phyloP scores from a whole-genome alignment of 2,888 invertebrate genomes.

The Drosophila infuscata region DNA sequence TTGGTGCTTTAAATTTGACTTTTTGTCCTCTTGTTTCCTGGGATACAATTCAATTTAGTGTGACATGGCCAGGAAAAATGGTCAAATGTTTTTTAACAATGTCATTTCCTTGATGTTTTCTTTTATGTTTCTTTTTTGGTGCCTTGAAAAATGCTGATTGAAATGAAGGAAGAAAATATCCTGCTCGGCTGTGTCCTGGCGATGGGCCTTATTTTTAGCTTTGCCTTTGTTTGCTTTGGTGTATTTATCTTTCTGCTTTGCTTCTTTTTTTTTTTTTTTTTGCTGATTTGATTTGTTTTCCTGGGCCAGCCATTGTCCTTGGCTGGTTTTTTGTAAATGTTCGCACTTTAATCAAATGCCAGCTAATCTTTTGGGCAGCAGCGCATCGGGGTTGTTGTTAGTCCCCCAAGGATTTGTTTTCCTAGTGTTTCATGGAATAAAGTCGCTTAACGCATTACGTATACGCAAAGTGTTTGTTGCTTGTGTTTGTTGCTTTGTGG shows the following conservation, averaged over 20 bases:
- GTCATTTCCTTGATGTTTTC: conserved; percentile 75
- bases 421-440: conserved; percentile 36
- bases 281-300: conserved; percentile 71
- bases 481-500: conserved; percentile 13
- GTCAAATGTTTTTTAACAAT: conserved; percentile 78
- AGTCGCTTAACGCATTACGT: conserved; percentile 66
- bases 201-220: conserved; percentile 32
- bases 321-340: conserved; percentile 49
- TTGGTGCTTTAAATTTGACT: conserved; percentile 26
- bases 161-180: conserved; percentile 55
- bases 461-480: conserved; percentile 46
- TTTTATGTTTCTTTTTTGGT: conserved; percentile 49
- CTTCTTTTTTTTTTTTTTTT: conserved; percentile 33
- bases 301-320: conserved; percentile 49
- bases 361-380: conserved; percentile 73
- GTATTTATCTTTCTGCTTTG: conserved; percentile 51
- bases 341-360: conserved; percentile 79
- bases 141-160: conserved; percentile 69
- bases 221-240: conserved; percentile 58
- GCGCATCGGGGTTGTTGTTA: conserved; percentile 20
- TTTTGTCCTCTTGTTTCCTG: conserved; percentile 17
- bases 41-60: conserved; percentile 72
- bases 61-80: conserved; percentile 73
- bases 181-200: conserved; percentile 12
- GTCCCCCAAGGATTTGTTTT: conserved; percentile 54